Base-by-base conservation (phyloP, 2,888 invertebrate species). In the Athalia cordata region DNA sequence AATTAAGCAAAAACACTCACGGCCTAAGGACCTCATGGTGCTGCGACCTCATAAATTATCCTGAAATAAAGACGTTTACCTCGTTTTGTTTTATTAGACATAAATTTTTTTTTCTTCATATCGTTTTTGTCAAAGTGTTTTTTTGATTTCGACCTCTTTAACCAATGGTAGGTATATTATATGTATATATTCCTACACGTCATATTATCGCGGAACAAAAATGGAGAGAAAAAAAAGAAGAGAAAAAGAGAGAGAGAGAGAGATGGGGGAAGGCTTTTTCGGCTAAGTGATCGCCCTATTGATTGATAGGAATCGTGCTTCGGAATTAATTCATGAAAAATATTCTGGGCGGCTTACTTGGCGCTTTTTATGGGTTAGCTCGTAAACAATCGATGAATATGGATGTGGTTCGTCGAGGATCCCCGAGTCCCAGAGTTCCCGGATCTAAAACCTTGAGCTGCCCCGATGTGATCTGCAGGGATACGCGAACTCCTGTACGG, bases 361-460 rank as follows among this genome's bases (percentile, higher is more conserved):
- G 77, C 79, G 74, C 74, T 81, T 80, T 81, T 81, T 81, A 81
- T 80, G 74, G 81, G 74, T 77, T 68, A 77, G 80, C 74, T 81
- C 81, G 81, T 81, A 81, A 81, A 81, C 80, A 72, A 68, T 64
- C 81, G 80, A 80, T 81, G 81, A 81, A 81, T 79, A 79, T 80
- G 79, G 77, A 81, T 81, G 77, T n/a, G 50, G 72, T 45, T 72
- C 72, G 61, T 59, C 61, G 15, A 43, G 57, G 47, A 59, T 68
- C 52, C 52, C 43, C 68, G 9, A 15, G 29, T 52, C 50, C 52
- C 68, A 11, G 52, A 55, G 29, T 52, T 68, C 9, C n/a, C 43
- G 52, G 50, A 68, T 55, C 52, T 45, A 52, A 52, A n/a, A 50
- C 52, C 15, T 47, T 5, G n/a, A 9, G 52, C 11, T 29, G 45